These are phyloP conservation scores for Dermochelys coriacea DNA, from an alignment of 2,797 vertebrate species.

Conservation along the genomic window DNA sequence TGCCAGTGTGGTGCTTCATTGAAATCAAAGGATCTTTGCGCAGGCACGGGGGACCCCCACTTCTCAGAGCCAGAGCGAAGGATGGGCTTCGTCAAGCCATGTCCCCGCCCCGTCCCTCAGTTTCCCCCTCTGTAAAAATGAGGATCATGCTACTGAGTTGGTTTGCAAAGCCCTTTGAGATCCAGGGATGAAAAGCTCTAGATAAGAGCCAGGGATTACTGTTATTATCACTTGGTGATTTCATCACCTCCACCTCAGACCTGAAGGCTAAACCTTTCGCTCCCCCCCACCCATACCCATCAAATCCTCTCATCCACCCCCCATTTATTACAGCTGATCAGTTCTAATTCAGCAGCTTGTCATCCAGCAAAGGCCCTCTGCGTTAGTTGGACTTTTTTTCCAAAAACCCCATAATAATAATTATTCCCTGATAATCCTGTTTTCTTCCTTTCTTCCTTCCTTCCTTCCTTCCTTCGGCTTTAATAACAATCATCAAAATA, in stretches of 20 bases:
- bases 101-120: background rate
- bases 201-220: background rate
- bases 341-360: conserved; percentile 73
- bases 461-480: conserved; percentile 43
- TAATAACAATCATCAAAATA: conserved; percentile 63
- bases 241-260: rapidly evolving
- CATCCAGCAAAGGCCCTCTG: conserved; percentile 22
- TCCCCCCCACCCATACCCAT: rapidly evolving
- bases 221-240: background rate
- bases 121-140: background rate
- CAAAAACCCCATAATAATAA: conserved; percentile 6
- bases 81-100: background rate
- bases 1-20: background rate
- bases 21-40: background rate
- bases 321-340: conserved; percentile 69
- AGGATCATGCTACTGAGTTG: background rate
- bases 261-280: too few species aligned
- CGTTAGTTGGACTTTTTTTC: background rate
- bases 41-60: background rate
- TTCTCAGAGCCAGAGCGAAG: background rate
- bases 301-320: conserved; percentile 3
- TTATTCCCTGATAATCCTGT: background rate
- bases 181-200: background rate
- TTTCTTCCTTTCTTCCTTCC: background rate
- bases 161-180: background rate